Base-by-base conservation (phyloP, 1,140 invertebrate species). In the Bombus terrestris region DNA sequence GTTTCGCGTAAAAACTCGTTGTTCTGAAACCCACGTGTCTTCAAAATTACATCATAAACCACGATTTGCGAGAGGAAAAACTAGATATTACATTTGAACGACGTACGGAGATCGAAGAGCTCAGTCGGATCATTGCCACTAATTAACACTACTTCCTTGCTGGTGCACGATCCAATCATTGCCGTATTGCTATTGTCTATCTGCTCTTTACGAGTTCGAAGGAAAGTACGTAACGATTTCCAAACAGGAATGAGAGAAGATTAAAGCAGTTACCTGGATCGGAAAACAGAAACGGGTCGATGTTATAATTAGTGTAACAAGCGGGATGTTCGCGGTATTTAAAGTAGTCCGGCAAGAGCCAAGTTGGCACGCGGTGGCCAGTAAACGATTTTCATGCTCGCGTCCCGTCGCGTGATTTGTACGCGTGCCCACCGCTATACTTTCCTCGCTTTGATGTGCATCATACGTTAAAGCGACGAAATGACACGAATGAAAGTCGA, bases 251-350 rank as follows among this genome's bases (percentile, higher is more conserved):
- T 4, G 59, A 3, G n/a, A 32, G 41, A 68, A 39, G 18, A 22
- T 13, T 3, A 3, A 1, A 12, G 32, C 13, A 25, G 32, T 39
- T 5, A 25, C 6, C 35, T 64, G 28, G 80, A 64, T 62, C 28
- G 59, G 35, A 47, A 53, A 62, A 35, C 25, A 47, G 83, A 69
- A 84, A 85, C 53, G 39, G 53, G 41, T 75, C 81, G 81, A 83
- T 83, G 81, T 77, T 83, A 83, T 83, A 83, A 83, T 83, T 77
- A 83, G 74, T 78, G 81, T 77, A 83, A 68, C 81, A 80, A 80
- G 37, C 32, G 64, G 83, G 64, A 72, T 32, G 68, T 72, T 59
- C 12, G 68, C 41, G 41, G 57, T 81, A 59, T 81, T 73, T 79
- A 72, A 80, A 85, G 69, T 72, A 59, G 25, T 18, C 74, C 53